phyloP scores from a whole-genome alignment of 2,888 invertebrate genomes.

The Heteropelma amictum region DNA sequence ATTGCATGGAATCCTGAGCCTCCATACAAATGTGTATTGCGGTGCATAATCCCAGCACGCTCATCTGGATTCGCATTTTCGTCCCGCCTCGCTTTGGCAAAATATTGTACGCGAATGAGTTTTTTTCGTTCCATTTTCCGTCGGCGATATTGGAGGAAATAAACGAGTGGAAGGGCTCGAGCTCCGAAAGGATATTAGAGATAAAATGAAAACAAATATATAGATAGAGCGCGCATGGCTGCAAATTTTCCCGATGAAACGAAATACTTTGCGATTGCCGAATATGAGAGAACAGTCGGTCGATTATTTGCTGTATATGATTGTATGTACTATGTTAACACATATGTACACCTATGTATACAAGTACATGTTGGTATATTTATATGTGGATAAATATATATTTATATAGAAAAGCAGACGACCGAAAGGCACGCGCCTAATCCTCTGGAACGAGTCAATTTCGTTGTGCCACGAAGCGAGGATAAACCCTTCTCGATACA shows the following conservation, averaged over 20 bases:
- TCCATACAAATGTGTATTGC: too few relatives aligned
- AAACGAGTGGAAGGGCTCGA: background rate
- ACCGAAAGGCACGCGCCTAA: constrained; percentile 59
- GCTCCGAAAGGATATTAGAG: background rate
- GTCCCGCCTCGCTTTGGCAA: too few relatives aligned
- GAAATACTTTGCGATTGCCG: background rate
- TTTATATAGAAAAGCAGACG: background rate
- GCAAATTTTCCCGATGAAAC: constrained; percentile 17
- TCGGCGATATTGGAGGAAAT: background rate
- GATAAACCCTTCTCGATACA: constrained; percentile 65
- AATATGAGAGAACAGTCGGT: constrained; percentile 2
- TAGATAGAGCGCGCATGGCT: background rate
- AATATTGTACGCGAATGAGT: too few relatives aligned
- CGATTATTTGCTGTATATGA: background rate
- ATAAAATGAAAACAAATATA: background rate
- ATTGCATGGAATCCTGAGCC: too few relatives aligned
- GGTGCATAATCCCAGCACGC: too few relatives aligned
- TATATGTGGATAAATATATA: background rate
- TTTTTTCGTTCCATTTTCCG: too few relatives aligned
- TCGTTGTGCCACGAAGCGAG: constrained; percentile 68
- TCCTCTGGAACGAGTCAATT: constrained; percentile 70
- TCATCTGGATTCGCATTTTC: too few relatives aligned
- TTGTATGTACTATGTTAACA: too few relatives aligned
- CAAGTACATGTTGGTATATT: background rate
- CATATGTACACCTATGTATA: too few relatives aligned